Conservation (phyloP, 2,113 vertebrate species). For the Petaurus breviceps region DNA sequence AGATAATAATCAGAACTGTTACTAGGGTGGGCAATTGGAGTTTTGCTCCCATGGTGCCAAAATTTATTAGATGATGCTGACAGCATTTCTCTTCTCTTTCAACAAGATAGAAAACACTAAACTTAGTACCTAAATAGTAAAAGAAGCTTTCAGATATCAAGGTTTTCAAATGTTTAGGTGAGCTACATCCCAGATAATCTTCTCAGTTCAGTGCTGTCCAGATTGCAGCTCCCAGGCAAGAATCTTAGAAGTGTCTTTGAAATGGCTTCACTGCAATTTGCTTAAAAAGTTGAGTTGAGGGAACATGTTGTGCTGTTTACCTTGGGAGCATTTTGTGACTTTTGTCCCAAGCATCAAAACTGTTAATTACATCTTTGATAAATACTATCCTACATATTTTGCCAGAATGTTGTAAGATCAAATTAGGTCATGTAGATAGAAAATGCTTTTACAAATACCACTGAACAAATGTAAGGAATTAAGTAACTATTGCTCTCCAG, state of each 20-base stretch:
- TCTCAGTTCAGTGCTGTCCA: neutral
- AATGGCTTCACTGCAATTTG: neutral
- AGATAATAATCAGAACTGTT: neutral
- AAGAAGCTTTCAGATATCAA: neutral
- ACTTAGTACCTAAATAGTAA: neutral
- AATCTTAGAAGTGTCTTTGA: neutral
- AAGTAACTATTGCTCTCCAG: neutral
- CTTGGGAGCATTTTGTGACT: neutral
- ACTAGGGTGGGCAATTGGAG: neutral
- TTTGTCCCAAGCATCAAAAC: neutral
- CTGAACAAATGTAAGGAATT: neutral
- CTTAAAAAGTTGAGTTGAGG: neutral
- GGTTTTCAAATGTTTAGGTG: neutral
- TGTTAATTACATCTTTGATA: neutral
- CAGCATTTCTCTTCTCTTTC: neutral
- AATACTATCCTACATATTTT: neutral
- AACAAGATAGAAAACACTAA: neutral
- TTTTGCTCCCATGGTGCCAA: neutral
- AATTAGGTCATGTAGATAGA: neutral
- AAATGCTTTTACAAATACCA: slow-evolving; percentile 34
- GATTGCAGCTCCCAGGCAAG: neutral
- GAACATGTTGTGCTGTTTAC: neutral
- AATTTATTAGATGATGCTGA: neutral
- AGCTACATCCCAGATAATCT: neutral
- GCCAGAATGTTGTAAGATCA: neutral